These are phyloP conservation scores for Muntiacus muntjak DNA, from an alignment of 2,113 vertebrate genomes.

Conservation along the genomic window DNA sequence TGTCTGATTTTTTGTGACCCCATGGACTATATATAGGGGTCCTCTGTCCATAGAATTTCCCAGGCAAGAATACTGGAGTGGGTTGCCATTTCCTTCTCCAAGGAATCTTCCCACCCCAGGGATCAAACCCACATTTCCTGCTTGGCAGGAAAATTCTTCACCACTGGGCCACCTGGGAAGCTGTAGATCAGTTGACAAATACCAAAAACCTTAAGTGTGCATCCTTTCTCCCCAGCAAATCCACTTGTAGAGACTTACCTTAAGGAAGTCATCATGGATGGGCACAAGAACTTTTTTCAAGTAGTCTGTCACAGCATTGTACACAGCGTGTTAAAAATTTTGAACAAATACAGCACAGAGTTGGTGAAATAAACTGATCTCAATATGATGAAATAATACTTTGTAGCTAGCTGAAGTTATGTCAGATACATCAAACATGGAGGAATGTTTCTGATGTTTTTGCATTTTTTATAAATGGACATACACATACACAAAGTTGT, in stretches of 20 bases:
- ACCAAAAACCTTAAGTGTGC: background rate
- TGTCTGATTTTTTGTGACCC: background rate
- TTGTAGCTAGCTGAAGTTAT: background rate
- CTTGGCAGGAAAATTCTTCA: background rate
- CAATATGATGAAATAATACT: background rate
- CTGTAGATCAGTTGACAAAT: background rate
- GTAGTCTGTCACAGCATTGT: background rate
- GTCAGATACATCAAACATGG: background rate
- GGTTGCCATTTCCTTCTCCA: background rate
- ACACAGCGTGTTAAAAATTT: background rate
- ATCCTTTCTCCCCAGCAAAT: background rate
- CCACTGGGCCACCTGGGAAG: background rate
- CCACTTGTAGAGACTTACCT: background rate
- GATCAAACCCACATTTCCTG: background rate
- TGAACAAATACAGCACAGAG: background rate
- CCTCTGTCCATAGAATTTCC: background rate
- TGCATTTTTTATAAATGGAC: background rate
- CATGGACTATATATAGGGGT: background rate
- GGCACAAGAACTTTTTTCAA: background rate
- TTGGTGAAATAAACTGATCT: background rate
- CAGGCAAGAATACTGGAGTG: background rate
- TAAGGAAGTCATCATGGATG: background rate
- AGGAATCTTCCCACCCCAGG: background rate
- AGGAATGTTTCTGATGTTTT: background rate
- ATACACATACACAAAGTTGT: background rate